phyloP scores from a whole-genome alignment of 2,888 invertebrate species.

The Lasioglossum vierecki region DNA sequence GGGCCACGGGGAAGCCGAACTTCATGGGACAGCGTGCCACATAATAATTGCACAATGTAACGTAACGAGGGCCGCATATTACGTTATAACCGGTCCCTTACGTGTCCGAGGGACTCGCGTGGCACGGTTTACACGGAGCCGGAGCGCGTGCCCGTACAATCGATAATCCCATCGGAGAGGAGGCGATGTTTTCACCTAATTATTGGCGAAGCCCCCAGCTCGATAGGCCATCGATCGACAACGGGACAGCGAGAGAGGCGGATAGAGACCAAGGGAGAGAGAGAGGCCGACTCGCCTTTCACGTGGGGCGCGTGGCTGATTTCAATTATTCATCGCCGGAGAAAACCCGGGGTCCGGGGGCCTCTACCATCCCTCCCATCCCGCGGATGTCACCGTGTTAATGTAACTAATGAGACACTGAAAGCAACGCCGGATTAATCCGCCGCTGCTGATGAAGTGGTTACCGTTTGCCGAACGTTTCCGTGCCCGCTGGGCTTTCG shows the following conservation, averaged over 20 bases:
- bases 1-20: constrained; percentile 10
- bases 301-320: constrained; percentile 40
- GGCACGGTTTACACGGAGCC: constrained; percentile 28
- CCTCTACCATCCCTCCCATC: not conserved
- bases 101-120: constrained; percentile 27
- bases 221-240: constrained; percentile 48
- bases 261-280: not conserved
- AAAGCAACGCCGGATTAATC: constrained; percentile 55
- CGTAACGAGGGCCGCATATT: constrained; percentile 33
- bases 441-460: constrained; percentile 43
- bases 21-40: constrained; percentile 43
- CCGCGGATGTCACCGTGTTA: constrained; percentile 53
- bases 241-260: not conserved
- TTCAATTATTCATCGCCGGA: constrained; percentile 56
- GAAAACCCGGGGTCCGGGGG: constrained; percentile 19
- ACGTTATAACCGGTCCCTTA: constrained; percentile 48
- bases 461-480: constrained; percentile 35
- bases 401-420: constrained; percentile 62
- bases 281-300: constrained; percentile 28
- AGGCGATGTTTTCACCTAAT: constrained; percentile 56
- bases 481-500: constrained; percentile 19
- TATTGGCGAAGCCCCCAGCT: constrained; percentile 37
- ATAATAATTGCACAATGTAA: constrained; percentile 43
- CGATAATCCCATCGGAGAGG: constrained; percentile 48
- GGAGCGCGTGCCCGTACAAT: constrained; percentile 28